Conservation (phyloP, 2,888 invertebrate species). For the Operophtera brumata region DNA sequence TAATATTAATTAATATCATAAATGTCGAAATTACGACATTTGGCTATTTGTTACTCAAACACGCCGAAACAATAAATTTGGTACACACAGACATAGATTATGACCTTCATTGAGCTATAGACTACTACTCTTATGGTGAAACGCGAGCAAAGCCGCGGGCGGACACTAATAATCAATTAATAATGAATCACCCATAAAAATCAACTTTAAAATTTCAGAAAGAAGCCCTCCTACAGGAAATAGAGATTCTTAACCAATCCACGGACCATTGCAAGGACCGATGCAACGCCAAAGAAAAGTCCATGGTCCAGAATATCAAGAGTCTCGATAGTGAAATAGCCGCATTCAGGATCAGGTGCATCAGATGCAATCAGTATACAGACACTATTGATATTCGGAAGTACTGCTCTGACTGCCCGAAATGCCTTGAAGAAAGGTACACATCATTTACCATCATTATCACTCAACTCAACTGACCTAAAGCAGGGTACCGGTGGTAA, state of each 20-base stretch:
- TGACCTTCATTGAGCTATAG: no score
- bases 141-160: no score
- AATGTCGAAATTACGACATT: no score
- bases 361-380: conserved; percentile 53
- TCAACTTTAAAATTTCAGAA: conserved; percentile 45
- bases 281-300: conserved; percentile 53
- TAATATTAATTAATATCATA: no score
- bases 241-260: conserved; percentile 50
- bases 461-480: not conserved
- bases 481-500: no score
- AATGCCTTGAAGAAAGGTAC: conserved; percentile 46
- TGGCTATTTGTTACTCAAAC: no score
- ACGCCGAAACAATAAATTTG: no score
- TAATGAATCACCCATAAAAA: no score
- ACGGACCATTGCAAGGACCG: conserved; percentile 54
- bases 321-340: conserved; percentile 49
- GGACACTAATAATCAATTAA: no score
- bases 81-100: no score
- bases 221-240: conserved; percentile 54
- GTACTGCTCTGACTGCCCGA: conserved; percentile 64
- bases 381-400: conserved; percentile 58
- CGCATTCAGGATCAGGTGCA: conserved; percentile 46
- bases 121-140: no score
- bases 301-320: conserved; percentile 49
- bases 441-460: not conserved